Base-by-base conservation (phyloP, 2,797 vertebrate genomes). In the Remorina albescens region DNA sequence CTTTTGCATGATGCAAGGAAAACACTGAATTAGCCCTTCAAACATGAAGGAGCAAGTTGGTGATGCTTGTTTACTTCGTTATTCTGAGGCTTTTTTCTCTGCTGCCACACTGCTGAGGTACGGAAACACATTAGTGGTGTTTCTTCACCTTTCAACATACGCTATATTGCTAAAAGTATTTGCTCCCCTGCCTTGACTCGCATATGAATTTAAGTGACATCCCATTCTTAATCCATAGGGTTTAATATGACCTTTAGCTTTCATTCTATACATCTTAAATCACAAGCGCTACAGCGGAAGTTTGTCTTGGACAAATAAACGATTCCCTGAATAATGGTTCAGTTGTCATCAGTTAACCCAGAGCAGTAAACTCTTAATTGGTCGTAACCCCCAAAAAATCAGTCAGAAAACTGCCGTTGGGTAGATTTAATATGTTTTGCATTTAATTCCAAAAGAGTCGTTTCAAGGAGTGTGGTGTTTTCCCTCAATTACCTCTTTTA, bases 401-500 rank as follows among this genome's bases (percentile, higher is more conserved):
- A 2, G 32, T 18, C 8, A 55, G 4, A 4, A 30, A 8, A 11
- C 16, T 9, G 6, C 53, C 16, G 46, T 4, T 26, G 12, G 6
- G 16, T 36, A 23, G 26, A 26, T 19, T 32, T 51, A 6, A 41
- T 28, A 36, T 16, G 39, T 13, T 61, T 13, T 34, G 15, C 26
- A 10, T 58, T 3, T 47, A 6, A 63, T 74, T 67, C 28, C 19
- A 50, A 61, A 12, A 62, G 63, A 64, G 4, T 0, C 1, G 15
- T 41, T 58, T 34, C 10, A 28, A 41, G 2, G 5, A 65, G 41
- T 32, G 5, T 34, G 32, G 32, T 55, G n/a, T 19, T 76, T 46
- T 49, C 7, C 30, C 62, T 71, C 19, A 41, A 46, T 84, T 76
- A 60, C 34, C 34, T 61, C 65, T 18, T 71, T 67, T 30, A 55